phyloP scores from a whole-genome alignment of 2,888 invertebrate genomes.

The Orgyia antiqua region DNA sequence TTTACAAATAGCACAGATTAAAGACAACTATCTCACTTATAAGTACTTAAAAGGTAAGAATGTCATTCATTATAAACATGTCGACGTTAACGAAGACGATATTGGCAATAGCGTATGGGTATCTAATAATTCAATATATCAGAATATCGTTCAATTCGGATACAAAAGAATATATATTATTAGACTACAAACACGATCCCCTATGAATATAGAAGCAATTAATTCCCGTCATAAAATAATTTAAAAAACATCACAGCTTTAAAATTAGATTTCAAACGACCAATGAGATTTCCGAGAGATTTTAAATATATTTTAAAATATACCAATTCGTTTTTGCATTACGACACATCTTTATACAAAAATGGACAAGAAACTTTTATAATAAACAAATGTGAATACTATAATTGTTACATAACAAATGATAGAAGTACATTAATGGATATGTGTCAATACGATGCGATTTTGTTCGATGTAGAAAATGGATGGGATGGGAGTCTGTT shows the following conservation, averaged over 20 bases:
- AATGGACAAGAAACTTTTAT: constrained; percentile 46
- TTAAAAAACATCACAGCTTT: constrained; percentile 23
- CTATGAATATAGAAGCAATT: constrained; percentile 14
- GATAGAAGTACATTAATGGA: constrained; percentile 43
- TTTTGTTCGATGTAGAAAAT: constrained; percentile 72
- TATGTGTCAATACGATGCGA: constrained; percentile 59
- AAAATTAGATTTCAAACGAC: constrained; percentile 22
- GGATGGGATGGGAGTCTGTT: constrained; percentile 41
- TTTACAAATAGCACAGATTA: constrained; percentile 7
- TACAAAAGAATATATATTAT: constrained; percentile 31
- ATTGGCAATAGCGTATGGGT: constrained; percentile 33
- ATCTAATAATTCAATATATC: constrained; percentile 37
- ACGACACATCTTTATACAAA: constrained; percentile 18
- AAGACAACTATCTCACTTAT: no score
- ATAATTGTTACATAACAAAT: constrained; percentile 64
- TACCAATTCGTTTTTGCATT: constrained; percentile 36
- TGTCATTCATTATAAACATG: constrained; percentile 45
- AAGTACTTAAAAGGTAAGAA: no score
- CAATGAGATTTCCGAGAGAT: constrained; percentile 43
- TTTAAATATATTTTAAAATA: constrained; percentile 52
- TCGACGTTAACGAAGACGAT: constrained; percentile 38
- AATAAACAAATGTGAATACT: constrained; percentile 44
- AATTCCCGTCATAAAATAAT: constrained; percentile 19
- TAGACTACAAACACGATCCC: constrained; percentile 34
- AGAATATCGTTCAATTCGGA: constrained; percentile 22